phyloP scores from a whole-genome alignment of 2,113 vertebrate species.

The Halichoerus grypus region DNA sequence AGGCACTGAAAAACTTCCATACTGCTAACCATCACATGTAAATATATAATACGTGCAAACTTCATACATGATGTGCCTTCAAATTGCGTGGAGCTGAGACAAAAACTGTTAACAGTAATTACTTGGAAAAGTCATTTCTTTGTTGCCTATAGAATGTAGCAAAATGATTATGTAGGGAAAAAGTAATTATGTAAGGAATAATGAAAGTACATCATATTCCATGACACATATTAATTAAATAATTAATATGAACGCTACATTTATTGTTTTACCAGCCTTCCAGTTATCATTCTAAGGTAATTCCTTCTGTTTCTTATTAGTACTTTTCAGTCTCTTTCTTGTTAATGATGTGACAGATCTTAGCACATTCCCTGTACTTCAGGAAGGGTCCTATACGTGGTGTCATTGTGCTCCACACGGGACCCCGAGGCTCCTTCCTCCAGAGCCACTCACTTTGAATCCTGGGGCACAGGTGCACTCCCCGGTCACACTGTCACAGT shows the following conservation, averaged over 20 bases:
- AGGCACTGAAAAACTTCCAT: not conserved
- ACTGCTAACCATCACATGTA: not conserved
- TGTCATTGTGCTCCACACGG: fast-evolving
- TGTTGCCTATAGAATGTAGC: not conserved
- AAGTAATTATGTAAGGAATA: not conserved
- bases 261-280: not conserved
- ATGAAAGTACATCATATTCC: not conserved
- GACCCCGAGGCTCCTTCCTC: not conserved
- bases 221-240: not conserved
- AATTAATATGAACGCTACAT: not conserved
- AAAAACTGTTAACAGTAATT: not conserved
- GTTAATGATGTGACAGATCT: not conserved
- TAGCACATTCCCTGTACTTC: not conserved
- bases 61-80: not conserved
- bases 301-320: not conserved
- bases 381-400: not conserved
- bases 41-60: not conserved
- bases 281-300: not conserved
- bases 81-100: constrained; percentile 1
- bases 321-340: not conserved
- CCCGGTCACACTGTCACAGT: constrained; percentile 95
- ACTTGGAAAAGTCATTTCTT: constrained; percentile 24
- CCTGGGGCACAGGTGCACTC: constrained; percentile 96
- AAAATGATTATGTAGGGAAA: not conserved
- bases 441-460: constrained; percentile 92